Evolutionary conservation across 2,113 vertebrate species (phyloP), one percentile per base, ranked within the genome.

Genomic region (Engystomops pustulosus): DNA sequence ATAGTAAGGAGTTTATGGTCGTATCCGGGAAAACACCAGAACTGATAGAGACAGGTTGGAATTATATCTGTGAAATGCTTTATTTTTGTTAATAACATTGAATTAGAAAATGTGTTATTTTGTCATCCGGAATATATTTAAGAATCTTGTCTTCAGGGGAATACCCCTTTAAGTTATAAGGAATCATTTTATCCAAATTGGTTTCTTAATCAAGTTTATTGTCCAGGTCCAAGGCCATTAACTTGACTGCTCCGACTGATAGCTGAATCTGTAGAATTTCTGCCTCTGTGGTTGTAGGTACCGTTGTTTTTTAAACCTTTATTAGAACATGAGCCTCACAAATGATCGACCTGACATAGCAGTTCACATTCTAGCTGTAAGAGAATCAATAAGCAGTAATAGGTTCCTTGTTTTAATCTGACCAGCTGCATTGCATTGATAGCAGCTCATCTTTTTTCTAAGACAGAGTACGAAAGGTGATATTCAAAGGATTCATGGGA

Each of bases 301-400:
- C 6, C 36, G 11, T 5, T 68, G 49, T 58, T 55, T 55, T 47
- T 34, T 38, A 77, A 77, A 20, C 53, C 32, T 78, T 69, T 81
- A 69, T 32, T 60, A 51, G 23, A 36, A 71, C 44, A 44, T 15
- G 32, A 74, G 38, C 51, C 53, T 18, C 8, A 6, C 45, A 34
- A 78, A 69, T 69, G 47, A 62, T 44, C 62, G 41, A 69, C 49
- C 60, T 79, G 60, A 69, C 81, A 70, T 34, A 70, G 25, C 34
- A 68, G 82, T 53, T 68, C 82, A 53, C 36, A 69, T 30, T 79
- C 83, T 85, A 17, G 45, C 83, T 55, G 12, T 58, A 79, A 53
- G 51, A 51, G 47, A 85, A 85, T 85, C 83, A 79, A 85, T 85
- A 85, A 41, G 32, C 47, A 58, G 74, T 78, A 85, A 85, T 79